These are phyloP conservation scores for Lordiphosa mommai DNA, from an alignment of 1,140 invertebrate species.

Conservation along the genomic window DNA sequence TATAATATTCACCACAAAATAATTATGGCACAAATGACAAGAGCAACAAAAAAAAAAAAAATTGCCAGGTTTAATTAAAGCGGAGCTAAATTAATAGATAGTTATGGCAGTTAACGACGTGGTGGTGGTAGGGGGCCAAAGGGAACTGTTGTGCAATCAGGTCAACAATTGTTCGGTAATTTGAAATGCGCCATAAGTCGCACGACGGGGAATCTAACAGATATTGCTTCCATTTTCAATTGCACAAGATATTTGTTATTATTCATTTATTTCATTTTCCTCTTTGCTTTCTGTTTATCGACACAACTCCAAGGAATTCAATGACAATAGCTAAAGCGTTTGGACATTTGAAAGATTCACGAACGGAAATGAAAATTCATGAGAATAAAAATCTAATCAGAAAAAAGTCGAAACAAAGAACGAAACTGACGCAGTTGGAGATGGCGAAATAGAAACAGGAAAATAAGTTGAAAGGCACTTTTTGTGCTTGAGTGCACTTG, in stretches of 20 bases:
- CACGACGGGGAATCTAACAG: constrained; percentile 25
- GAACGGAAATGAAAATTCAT: constrained; percentile 68
- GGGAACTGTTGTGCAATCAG: constrained; percentile 43
- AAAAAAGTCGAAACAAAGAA: constrained; percentile 52
- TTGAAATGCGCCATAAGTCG: constrained; percentile 47
- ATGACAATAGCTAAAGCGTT: constrained; percentile 26
- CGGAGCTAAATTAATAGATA: constrained; percentile 39
- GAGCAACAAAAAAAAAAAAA: constrained; percentile 9
- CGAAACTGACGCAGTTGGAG: constrained; percentile 21
- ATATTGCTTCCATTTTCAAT: constrained; percentile 12
- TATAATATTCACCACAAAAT: constrained; percentile 39
- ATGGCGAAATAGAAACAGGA: constrained; percentile 55
- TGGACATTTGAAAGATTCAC: constrained; percentile 39
- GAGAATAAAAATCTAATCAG: constrained; percentile 66
- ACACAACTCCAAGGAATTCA: constrained; percentile 22
- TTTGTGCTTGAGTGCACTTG: constrained; percentile 61
- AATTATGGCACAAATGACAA: constrained; percentile 26
- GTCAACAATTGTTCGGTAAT: constrained; percentile 50
- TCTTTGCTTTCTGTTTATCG: constrained; percentile 19
- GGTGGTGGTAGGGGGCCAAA: constrained; percentile 5
- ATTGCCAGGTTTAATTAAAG: constrained; percentile 41
- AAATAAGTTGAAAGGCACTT: constrained; percentile 71
- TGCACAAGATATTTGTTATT: background rate
- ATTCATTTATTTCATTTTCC: constrained; percentile 14
- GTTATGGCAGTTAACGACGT: constrained; percentile 1